Conservation (phyloP, 2,797 vertebrate species). For the Xenops minutus region DNA sequence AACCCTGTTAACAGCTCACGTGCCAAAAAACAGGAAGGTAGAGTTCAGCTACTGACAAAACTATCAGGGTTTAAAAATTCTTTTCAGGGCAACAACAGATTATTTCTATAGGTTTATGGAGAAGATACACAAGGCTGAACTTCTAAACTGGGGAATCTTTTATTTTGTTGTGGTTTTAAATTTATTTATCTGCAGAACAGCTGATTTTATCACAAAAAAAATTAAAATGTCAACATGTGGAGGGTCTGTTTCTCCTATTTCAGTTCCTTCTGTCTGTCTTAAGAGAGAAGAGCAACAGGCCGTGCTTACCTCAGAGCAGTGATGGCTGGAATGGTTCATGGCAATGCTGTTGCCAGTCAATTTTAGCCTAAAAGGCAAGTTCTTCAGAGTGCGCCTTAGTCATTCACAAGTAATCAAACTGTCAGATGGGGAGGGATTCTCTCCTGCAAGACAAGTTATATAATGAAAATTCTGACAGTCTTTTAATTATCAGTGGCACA, state of each 20-base stretch:
- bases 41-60: not conserved
- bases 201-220: not conserved
- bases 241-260: not conserved
- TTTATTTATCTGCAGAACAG: not conserved
- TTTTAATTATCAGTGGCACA: constrained; percentile 46
- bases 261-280: not conserved
- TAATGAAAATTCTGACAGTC: constrained; percentile 37
- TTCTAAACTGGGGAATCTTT: not conserved
- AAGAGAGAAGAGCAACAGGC: not conserved
- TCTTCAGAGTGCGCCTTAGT: not conserved
- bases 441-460: not conserved
- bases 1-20: not conserved
- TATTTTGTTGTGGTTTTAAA: not conserved
- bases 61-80: not conserved
- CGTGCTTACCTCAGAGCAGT: rapidly evolving
- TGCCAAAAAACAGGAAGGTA: rapidly evolving
- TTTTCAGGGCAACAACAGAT: not conserved
- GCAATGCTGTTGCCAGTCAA: not conserved
- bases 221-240: no score
- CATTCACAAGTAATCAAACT: constrained; percentile 5
- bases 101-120: not conserved
- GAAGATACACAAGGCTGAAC: not conserved
- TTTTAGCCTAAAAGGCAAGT: not conserved
- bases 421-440: not conserved
- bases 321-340: not conserved